These are phyloP conservation scores for Numenius arquata DNA, from an alignment of 2,113 vertebrate genomes.

Conservation along the genomic window DNA sequence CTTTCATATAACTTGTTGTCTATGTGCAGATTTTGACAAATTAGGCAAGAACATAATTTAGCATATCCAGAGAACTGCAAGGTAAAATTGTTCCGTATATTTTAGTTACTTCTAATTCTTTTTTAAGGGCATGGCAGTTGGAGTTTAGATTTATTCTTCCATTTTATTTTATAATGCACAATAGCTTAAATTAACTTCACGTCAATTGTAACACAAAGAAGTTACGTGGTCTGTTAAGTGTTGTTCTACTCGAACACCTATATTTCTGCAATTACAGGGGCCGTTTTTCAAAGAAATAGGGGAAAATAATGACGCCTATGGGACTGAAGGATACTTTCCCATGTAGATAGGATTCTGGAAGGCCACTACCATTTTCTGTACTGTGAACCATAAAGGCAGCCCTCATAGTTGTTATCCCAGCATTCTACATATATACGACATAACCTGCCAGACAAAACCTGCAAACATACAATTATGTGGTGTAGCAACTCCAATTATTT, in stretches of 20 bases:
- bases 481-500: background rate
- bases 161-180: background rate
- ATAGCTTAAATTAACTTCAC: background rate
- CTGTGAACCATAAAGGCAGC: background rate
- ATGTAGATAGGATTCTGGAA: background rate
- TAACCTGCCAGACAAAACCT: background rate
- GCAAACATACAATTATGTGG: background rate
- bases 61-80: background rate
- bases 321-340: background rate
- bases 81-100: background rate
- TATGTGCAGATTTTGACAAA: background rate
- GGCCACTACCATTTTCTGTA: background rate
- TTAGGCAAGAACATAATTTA: background rate
- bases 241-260: background rate
- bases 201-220: background rate
- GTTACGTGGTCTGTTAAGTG: background rate
- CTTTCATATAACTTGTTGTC: background rate
- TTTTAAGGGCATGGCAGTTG: background rate
- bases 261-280: background rate
- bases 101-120: background rate
- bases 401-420: background rate
- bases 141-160: background rate
- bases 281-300: background rate
- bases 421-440: background rate
- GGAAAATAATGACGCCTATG: background rate